phyloP scores from a whole-genome alignment of 2,113 vertebrate species.

The Cyprinodon brontotheroides region DNA sequence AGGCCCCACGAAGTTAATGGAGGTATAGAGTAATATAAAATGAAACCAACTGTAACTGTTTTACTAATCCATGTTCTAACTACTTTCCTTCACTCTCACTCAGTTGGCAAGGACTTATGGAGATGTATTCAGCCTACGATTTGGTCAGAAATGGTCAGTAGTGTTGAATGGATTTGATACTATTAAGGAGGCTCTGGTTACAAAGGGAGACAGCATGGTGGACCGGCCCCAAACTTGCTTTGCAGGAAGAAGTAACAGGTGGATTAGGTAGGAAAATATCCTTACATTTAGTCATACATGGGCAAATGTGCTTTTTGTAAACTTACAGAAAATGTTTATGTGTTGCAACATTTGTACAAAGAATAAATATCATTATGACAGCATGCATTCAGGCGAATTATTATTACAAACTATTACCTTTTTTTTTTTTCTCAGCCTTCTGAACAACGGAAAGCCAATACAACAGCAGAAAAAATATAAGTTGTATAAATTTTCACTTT shows the following conservation, averaged over 20 bases:
- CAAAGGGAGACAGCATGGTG: conserved; percentile 49
- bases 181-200: conserved; percentile 61
- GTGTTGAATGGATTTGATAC: conserved; percentile 50
- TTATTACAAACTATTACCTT: too few relatives aligned
- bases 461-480: too few relatives aligned
- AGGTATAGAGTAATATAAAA: conserved; percentile 25
- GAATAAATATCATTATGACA: background rate
- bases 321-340: background rate
- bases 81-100: background rate
- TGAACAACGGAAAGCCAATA: too few relatives aligned
- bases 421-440: too few relatives aligned
- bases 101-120: conserved; percentile 53
- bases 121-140: conserved; percentile 54
- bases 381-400: background rate
- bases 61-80: background rate
- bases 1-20: conserved; percentile 27
- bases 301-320: background rate
- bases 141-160: conserved; percentile 35
- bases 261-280: conserved; percentile 9
- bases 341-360: background rate
- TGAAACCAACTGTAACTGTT: background rate
- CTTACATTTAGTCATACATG: background rate
- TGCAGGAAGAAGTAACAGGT: background rate
- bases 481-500: background rate
- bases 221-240: conserved; percentile 41